Evolutionary conservation across 2,113 vertebrate species (phyloP).

Genomic region (Mohoua ochrocephala): DNA sequence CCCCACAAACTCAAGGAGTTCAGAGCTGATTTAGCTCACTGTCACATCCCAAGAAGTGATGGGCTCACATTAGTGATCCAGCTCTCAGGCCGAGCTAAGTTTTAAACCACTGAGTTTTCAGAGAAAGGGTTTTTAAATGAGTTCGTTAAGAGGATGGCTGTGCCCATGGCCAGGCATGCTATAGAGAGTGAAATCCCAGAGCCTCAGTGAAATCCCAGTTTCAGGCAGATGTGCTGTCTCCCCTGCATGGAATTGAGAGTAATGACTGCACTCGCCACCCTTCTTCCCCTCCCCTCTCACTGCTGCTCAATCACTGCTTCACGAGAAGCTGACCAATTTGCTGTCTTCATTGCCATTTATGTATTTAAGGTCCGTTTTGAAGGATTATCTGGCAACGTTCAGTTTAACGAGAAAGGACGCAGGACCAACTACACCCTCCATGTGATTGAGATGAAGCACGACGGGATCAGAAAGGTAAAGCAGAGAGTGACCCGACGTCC

Average conservation of each 20-base stretch:
- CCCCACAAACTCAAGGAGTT: background rate
- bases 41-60: background rate
- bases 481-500: background rate
- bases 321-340: background rate
- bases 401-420: conserved; percentile 96
- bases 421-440: conserved; percentile 95
- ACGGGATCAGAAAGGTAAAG: conserved; percentile 90
- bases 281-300: background rate
- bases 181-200: background rate
- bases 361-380: conserved; percentile 87
- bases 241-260: background rate
- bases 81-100: background rate
- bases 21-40: background rate
- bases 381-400: conserved; percentile 93
- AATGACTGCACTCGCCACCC: background rate
- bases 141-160: background rate
- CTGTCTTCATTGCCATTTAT: background rate
- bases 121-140: background rate
- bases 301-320: background rate
- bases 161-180: background rate
- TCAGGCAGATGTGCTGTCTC: background rate
- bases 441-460: conserved; percentile 90
- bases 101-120: background rate
- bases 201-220: background rate
- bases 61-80: background rate